Evolutionary conservation across 2,113 vertebrate genomes (phyloP), one percentile per base, ranked within the genome.

Genomic region (Chaenogobius annularis): DNA sequence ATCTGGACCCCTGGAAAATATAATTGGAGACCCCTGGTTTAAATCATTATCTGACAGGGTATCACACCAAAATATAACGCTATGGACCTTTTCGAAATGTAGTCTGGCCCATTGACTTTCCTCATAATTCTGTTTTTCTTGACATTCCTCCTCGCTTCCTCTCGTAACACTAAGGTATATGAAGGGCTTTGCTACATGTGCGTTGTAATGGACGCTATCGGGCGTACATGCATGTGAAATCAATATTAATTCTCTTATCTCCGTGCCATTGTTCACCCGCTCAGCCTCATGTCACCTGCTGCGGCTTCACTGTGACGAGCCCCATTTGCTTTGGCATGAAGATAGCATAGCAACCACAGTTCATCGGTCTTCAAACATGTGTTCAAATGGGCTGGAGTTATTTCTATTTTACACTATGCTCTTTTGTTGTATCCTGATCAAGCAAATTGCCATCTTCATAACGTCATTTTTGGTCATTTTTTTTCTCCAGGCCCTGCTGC

Each of bases 221-320:
- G 79, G 77, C 76, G 62, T 68, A 89, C 88, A 85, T 80, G 80
- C 76, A 69, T 77, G 84, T 82, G 79, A 83, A 90, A 91, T 93
- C 90, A 80, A 91, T 91, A 88, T 83, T 85, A 80, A 88, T 92
- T 91, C 81, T 85, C 82, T 90, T 89, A 90, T 92, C 87, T 85
- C 76, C 82, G 56, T 85, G 73, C 81, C 31, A 76, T 90, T 90
- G 91, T 91, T 81, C 78, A 78, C 63, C 75, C 72, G 59, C 81
- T 87, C 83, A 82, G 77, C 84, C 83, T 67, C 72, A 83, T 70
- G 86, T 88, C 88, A 90, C 86, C 79, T 90, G 87, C 79, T 75
- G 59, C 56, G 67, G 79, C 64, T 71, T 77, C 83, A 85, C 87
- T 68, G 62, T 69, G 69, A 80, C 83, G 84, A 20, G 19, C 50